phyloP scores from a whole-genome alignment of 2,797 vertebrate species.

The Pogoniulus pusillus region DNA sequence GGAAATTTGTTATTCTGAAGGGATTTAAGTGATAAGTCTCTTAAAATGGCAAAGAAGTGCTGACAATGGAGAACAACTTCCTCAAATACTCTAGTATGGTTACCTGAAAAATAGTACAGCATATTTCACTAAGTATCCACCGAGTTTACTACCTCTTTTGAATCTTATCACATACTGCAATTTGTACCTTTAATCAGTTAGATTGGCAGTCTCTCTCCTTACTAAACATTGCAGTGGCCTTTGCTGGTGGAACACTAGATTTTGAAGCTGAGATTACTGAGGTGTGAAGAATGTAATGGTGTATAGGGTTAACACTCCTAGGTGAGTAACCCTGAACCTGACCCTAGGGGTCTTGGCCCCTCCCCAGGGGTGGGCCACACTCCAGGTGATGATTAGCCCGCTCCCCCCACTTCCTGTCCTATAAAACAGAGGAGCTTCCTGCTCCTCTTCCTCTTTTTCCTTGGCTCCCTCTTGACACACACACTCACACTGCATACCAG shows the following conservation, averaged over 20 bases:
- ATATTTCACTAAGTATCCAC: conserved; percentile 20
- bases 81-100: conserved; percentile 22
- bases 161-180: neutral
- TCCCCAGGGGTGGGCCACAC: too few relatives aligned
- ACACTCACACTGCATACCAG: too few relatives aligned
- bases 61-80: conserved; percentile 31
- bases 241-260: neutral
- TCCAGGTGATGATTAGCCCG: too few relatives aligned
- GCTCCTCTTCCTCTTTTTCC: too few relatives aligned
- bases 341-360: too few relatives aligned
- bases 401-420: too few relatives aligned
- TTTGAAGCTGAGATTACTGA: conserved; percentile 1
- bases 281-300: conserved; percentile 28
- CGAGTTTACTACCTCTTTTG: conserved; percentile 24
- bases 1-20: conserved; percentile 20
- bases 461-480: too few relatives aligned
- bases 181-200: conserved; percentile 9
- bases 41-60: conserved; percentile 32
- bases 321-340: too few relatives aligned
- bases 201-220: neutral
- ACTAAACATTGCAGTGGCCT: neutral
- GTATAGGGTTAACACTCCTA: too few relatives aligned
- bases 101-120: conserved; percentile 20
- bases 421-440: too few relatives aligned
- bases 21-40: conserved; percentile 16